Evolutionary conservation across 2,888 invertebrate species (phyloP), one percentile per base, ranked within the genome.

Genomic region (Parascotia fuliginaria): DNA sequence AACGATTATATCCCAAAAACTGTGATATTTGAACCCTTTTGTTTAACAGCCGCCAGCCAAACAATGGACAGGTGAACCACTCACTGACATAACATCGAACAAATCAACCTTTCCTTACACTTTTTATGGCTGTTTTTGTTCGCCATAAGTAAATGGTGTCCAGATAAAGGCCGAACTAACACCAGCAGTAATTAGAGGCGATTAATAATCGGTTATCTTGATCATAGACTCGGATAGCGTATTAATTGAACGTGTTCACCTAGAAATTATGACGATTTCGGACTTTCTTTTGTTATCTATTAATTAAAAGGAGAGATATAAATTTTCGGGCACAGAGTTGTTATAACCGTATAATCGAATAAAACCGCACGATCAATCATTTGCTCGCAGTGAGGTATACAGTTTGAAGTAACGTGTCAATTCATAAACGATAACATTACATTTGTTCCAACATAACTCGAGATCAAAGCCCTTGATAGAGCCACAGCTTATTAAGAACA

Each of bases 131-230:
- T 61, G 80, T 90, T 89, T 89, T 87, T 80, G 64, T 57, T 60
- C 55, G 56, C 65, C 75, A 74, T 79, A 85, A 78, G 78, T 82
- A 85, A 90, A 87, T 86, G 86, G 88, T 90, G 92, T 90, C 83
- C 87, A 85, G 88, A 90, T 89, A 89, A 81, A 87, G 88, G 89
- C 87, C 86, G 87, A 82, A 82, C 89, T 87, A 92, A 92, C 91
- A 92, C 92, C 91, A 87, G 90, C 92, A 92, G 90, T 92, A 91
- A 92, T 91, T 92, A 92, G 89, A 72, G 83, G 81, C 89, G 83
- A 91, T 92, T 92, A 91, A 92, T 91, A 89, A 90, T 89, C 81
- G 83, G 84, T 89, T 92, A 92, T 92, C 92, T 92, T 83, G 91
- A 91, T 91, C 85, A 77, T 71, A 59, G 68, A 65, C 66, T 77